Base-by-base conservation (phyloP, 2,888 invertebrate species). In the Pristionchus maxplancki region DNA sequence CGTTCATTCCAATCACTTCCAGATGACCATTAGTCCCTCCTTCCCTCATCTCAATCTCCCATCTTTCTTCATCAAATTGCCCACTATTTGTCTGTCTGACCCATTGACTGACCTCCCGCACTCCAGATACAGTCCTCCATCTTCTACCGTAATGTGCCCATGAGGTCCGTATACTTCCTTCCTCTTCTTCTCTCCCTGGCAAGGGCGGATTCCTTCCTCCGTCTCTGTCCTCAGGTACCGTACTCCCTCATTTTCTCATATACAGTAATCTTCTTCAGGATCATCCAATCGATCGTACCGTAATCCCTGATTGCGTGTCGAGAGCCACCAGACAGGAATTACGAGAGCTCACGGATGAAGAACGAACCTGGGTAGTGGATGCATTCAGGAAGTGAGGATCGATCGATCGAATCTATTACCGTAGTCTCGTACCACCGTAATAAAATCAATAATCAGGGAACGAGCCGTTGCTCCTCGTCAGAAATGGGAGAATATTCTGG, bases 401-500 rank as follows among this genome's bases (percentile, higher is more conserved):
- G 9, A 58, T 31, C 37, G 84, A n/a, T 58, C 24, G n/a, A 48
- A 9, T 15, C 40, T 5, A 24, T 17, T 81, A 48, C 44, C 0
- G 37, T 58, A 34, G 4, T 53, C 34, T 28, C 17, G 31, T 28
- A 4, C 11, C 17, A 48, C 24, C 44, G 74, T 40, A 48, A 44
- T 37, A 48, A 11, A 82, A 31, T 53, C 20, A 34, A 50, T 53
- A 34, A 3, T 84, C 37, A 87, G 87, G 34, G 87, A 87, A 20
- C 87, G 87, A 5, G 87, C 87, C 9, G 50, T 87, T 2, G 87
- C 87, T 50, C 87, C 87, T 31, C 87, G 87, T 20, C 71, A 58
- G 48, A 67, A 87, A 24, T 87, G 87, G 87, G 48, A 67, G 87
- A 50, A 71, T 20, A 87, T 87, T 71, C 71, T 87, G 8, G 87